Evolutionary conservation across 2,113 vertebrate species (phyloP).

Genomic region (Semnornis frantzii): DNA sequence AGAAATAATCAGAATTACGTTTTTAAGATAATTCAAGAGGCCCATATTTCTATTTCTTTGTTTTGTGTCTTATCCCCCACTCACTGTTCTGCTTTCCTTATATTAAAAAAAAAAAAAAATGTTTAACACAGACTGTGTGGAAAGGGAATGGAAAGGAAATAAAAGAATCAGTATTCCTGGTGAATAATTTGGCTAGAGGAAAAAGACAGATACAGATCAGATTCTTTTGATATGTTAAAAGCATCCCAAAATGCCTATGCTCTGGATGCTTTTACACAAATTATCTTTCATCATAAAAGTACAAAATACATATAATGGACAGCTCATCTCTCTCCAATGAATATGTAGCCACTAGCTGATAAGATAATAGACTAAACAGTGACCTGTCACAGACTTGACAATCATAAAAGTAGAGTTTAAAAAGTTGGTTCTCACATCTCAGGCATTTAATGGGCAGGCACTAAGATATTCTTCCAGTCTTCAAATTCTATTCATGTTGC

Average conservation of each 20-base stretch:
- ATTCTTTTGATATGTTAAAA: conserved; percentile 73
- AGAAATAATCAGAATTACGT: background rate
- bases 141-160: conserved; percentile 42
- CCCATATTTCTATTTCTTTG: background rate
- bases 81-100: background rate
- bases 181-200: conserved; percentile 60
- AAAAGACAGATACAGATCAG: conserved; percentile 62
- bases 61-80: background rate
- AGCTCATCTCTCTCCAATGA: conserved; percentile 68
- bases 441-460: conserved; percentile 37
- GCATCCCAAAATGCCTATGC: conserved; percentile 63
- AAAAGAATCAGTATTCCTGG: conserved; percentile 62
- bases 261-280: conserved; percentile 70
- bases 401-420: conserved; percentile 62
- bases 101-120: background rate
- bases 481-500: background rate
- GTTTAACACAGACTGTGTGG: background rate
- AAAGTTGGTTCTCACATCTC: conserved; percentile 41
- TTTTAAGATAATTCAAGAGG: background rate
- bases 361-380: conserved; percentile 66
- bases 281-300: conserved; percentile 70
- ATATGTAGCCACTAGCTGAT: conserved; percentile 63
- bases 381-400: conserved; percentile 40
- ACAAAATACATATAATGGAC: conserved; percentile 69
- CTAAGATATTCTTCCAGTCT: conserved; percentile 6